A percentile compares a stretch with the other conserved stretches of the same genome.
Evolutionary conservation across 2,888 invertebrate genomes (phyloP).

Genomic region (Dichetophora obliterata): DNA sequence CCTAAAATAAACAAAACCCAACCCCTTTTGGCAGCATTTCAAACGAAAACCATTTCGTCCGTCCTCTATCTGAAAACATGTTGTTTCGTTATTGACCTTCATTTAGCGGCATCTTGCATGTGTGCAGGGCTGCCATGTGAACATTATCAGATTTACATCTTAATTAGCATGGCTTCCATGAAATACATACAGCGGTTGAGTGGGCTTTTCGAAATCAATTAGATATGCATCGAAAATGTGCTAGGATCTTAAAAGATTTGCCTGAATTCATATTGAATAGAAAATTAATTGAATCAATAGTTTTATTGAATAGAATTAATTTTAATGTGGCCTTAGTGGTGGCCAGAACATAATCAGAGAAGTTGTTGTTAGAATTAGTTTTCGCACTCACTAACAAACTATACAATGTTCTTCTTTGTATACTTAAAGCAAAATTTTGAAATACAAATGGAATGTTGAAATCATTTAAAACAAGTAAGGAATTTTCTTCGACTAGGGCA

Average conservation of each 20-base stretch:
- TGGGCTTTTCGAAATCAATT: slow-evolving; percentile 7
- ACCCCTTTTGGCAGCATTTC: not conserved
- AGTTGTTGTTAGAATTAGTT: too few relatives aligned
- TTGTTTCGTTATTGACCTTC: slow-evolving; percentile 12
- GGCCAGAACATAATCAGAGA: too few relatives aligned
- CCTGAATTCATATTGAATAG: not conserved
- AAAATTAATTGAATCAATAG: not conserved
- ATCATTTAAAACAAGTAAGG: too few relatives aligned
- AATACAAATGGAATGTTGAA: too few relatives aligned
- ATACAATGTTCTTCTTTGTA: too few relatives aligned
- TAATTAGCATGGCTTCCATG: slow-evolving; percentile 9
- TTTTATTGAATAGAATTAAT: too few relatives aligned
- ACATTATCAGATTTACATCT: slow-evolving; percentile 31
- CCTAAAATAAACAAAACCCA: not conserved
- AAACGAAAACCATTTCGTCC: slow-evolving; percentile 4
- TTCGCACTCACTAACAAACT: too few relatives aligned
- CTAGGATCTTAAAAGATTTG: too few relatives aligned
- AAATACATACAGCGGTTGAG: not conserved
- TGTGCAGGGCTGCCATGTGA: not conserved
- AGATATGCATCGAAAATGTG: not conserved
- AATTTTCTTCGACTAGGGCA: too few relatives aligned
- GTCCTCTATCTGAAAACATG: not conserved
- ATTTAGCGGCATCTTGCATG: not conserved
- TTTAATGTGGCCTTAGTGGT: too few relatives aligned
- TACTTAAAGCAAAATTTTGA: too few relatives aligned